phyloP scores from a whole-genome alignment of 2,888 invertebrate genomes.

The Epirrita christyi region DNA sequence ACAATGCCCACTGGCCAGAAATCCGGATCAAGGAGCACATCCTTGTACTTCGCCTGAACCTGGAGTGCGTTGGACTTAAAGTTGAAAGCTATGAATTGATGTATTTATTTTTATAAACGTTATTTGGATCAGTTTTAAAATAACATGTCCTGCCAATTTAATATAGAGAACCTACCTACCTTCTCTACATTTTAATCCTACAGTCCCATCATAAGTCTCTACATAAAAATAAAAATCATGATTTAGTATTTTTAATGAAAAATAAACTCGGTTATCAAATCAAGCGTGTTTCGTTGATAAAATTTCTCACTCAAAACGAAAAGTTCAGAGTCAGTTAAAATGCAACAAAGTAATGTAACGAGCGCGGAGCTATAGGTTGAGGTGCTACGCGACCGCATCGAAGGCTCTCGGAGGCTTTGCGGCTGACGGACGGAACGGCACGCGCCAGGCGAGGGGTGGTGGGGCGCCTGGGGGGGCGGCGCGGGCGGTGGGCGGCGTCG shows the following conservation, averaged over 20 bases:
- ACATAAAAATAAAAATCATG: neutral
- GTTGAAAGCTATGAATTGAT: no score
- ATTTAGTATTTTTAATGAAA: neutral
- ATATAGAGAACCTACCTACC: neutral
- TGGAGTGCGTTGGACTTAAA: no score
- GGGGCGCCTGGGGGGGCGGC: constrained; percentile 60
- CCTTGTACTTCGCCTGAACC: no score
- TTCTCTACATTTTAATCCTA: neutral
- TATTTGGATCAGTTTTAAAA: neutral
- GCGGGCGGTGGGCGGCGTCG: constrained; percentile 79
- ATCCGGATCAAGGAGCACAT: no score
- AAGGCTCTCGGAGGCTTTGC: constrained; percentile 56
- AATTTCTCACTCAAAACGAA: constrained; percentile 30
- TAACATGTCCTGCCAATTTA: neutral
- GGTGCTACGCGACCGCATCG: constrained; percentile 39
- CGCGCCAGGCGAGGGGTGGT: constrained; percentile 54
- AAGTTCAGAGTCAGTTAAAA: constrained; percentile 24
- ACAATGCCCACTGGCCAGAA: no score
- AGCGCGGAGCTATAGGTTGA: constrained; percentile 24
- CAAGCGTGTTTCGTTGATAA: constrained; percentile 21
- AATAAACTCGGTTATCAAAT: constrained; percentile 3
- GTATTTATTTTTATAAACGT: no score
- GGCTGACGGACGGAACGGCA: constrained; percentile 32
- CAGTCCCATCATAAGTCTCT: neutral
- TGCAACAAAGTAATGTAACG: constrained; percentile 23